Evolutionary conservation across 2,888 invertebrate species (phyloP).

Genomic region (Adelphocoris suturalis): DNA sequence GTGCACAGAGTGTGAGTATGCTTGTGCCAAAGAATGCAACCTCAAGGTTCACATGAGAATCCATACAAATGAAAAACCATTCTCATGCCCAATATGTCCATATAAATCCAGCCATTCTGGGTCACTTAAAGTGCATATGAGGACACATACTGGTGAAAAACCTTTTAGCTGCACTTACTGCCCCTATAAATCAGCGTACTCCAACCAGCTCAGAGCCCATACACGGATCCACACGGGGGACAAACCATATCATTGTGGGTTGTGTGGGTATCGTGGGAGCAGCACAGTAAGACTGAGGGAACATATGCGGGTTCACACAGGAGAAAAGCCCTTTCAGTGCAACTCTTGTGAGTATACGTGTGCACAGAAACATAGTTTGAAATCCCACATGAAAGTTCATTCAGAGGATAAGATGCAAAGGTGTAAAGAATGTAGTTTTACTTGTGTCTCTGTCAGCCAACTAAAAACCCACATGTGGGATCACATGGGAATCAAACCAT

Average conservation of each 20-base stretch:
- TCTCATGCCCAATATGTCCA: conserved; percentile 29
- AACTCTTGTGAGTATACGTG: conserved; percentile 52
- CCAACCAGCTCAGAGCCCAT: conserved; percentile 53
- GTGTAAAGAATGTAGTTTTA: conserved; percentile 55
- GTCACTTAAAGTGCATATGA: conserved; percentile 49
- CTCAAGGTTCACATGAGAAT: conserved; percentile 55
- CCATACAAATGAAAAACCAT: conserved; percentile 59
- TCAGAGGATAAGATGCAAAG: conserved; percentile 15
- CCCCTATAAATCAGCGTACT: conserved; percentile 44
- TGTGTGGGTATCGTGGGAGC: conserved; percentile 49
- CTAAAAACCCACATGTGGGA: conserved; percentile 58
- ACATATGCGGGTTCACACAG: conserved; percentile 64
- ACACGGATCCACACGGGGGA: conserved; percentile 50
- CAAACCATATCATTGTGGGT: conserved; percentile 50
- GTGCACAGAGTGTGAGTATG: conserved; percentile 50
- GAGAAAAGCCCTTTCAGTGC: conserved; percentile 64
- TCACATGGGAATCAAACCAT: conserved; percentile 60
- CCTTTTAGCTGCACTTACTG: conserved; percentile 49
- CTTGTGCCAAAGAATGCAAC: conserved; percentile 57
- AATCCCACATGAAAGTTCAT: conserved; percentile 51
- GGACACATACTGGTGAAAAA: conserved; percentile 56
- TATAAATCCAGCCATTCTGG: conserved; percentile 41
- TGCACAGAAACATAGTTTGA: conserved; percentile 53
- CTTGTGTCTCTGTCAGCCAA: conserved; percentile 43
- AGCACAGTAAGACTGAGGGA: conserved; percentile 54